These are phyloP conservation scores for Polypterus senegalus DNA, from an alignment of 2,113 vertebrate genomes.

Conservation along the genomic window DNA sequence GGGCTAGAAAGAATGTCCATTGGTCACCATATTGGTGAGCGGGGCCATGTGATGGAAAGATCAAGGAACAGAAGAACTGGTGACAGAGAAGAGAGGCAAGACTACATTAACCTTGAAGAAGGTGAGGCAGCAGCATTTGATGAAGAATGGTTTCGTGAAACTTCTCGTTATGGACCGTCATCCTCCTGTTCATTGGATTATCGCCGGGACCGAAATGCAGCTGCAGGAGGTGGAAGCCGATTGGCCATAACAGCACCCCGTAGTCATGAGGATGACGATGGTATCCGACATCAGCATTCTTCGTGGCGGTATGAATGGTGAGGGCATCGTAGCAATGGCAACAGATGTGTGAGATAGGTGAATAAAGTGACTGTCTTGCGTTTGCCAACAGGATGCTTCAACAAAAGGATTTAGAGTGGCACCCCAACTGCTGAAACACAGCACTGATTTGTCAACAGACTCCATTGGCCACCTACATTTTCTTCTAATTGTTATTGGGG, in stretches of 20 bases:
- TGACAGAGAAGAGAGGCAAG: slow-evolving; percentile 87
- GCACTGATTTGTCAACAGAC: no score
- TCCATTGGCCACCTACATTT: no score
- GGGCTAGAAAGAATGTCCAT: slow-evolving; percentile 89
- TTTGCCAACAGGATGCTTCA: no score
- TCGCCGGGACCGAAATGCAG: slow-evolving; percentile 53
- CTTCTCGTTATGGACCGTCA: slow-evolving; percentile 66
- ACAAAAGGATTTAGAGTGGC: no score
- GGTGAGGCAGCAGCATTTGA: slow-evolving; percentile 76
- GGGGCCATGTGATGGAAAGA: slow-evolving; percentile 88
- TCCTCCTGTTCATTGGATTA: slow-evolving; percentile 68
- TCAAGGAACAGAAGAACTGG: slow-evolving; percentile 89
- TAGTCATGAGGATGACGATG: slow-evolving; percentile 56
- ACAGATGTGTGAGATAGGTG: neutral
- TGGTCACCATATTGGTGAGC: slow-evolving; percentile 88
- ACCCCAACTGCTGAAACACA: no score
- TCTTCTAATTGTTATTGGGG: no score
- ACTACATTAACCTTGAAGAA: slow-evolving; percentile 92
- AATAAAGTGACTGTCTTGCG: no score
- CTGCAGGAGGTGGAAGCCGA: slow-evolving; percentile 56
- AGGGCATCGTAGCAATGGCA: slow-evolving; percentile 36
- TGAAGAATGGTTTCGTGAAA: slow-evolving; percentile 77
- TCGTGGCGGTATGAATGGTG: slow-evolving; percentile 96
- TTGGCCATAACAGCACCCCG: slow-evolving; percentile 78
- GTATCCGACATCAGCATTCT: slow-evolving; percentile 45